phyloP scores from a whole-genome alignment of 2,888 invertebrate genomes.

The Sphinx pinastri region DNA sequence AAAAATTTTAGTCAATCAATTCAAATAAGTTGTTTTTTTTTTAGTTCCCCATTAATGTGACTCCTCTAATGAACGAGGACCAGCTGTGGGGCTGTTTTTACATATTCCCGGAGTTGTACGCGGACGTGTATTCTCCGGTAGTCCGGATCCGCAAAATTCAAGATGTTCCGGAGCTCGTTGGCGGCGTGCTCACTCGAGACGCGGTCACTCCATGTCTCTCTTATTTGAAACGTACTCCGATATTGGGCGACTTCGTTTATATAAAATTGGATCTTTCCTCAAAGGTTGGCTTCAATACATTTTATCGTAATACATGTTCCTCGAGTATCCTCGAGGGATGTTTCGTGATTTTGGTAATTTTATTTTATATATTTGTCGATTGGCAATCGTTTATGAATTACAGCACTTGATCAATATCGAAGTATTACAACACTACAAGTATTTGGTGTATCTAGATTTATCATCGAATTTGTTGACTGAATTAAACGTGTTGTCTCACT shows the following conservation, averaged over 20 bases:
- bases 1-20: background rate
- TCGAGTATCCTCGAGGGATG: conserved; percentile 13
- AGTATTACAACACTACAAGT: conserved; percentile 80
- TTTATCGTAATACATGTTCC: conserved; percentile 16
- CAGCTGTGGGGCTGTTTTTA: conserved; percentile 77
- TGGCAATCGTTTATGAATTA: conserved; percentile 36
- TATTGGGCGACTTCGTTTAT: conserved; percentile 78
- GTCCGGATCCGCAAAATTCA: conserved; percentile 54
- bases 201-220: conserved; percentile 79
- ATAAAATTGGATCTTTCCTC: conserved; percentile 80
- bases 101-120: conserved; percentile 69
- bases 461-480: conserved; percentile 82
- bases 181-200: conserved; percentile 79
- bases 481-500: conserved; percentile 75
- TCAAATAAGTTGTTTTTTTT: conserved; percentile 31
- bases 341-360: conserved; percentile 21
- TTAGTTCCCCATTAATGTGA: conserved; percentile 66
- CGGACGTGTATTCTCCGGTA: conserved; percentile 64
- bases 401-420: conserved; percentile 76
- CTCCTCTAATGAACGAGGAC: conserved; percentile 67
- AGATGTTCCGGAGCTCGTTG: conserved; percentile 63
- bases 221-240: conserved; percentile 81
- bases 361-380: conserved; percentile 26
- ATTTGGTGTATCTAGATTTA: conserved; percentile 84
- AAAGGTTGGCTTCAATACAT: conserved; percentile 53